Evolutionary conservation across 2,113 vertebrate species (phyloP), one percentile per base, ranked within the genome.

Genomic region (Climacteris rufus): DNA sequence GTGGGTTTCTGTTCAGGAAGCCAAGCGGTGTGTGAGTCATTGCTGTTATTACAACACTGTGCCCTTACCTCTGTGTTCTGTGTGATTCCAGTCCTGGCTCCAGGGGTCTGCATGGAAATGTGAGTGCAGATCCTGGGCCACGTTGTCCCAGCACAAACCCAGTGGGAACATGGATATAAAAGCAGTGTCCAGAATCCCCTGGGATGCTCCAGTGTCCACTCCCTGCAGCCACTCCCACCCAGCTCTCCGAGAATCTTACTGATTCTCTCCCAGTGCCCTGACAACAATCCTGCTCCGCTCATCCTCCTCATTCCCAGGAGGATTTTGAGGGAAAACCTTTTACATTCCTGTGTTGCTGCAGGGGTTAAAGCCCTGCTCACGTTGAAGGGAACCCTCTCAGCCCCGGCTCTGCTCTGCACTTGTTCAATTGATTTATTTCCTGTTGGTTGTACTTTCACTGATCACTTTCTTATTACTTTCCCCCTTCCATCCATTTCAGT

Each of bases 381-480:
- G 1, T 53, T 68, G 61, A 33, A 89, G 91, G 94, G 96, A 94
- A 83, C 87, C 53, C 84, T 91, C 77, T 87, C 44, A 15, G 61
- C 81, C 91, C 30, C 11, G 74, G 94, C 91, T 87, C 54, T 52
- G 79, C 75, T 66, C 78, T 86, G 88, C 87, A 30, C 64, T 79
- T 30, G 30, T 10, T 42, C 40, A 1, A 86, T 94, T 98, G 98
- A 98, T 98, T 96, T 64, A 97, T 98, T 89, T 90, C 65, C 81
- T 33, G 82, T 17, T 96, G 97, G 95, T 97, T 30, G 27, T n/a
- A 89, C 94, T 96, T 97, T 91, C 97, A 98, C 97, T 97, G 97
- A 98, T 98, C 97, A 98, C 97, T 97, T 98, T 97, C 97, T 95
- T 87, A 95, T 96, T 98, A 84, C 95, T 96, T 97, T 89, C 77